Evolutionary conservation across 1,140 invertebrate genomes (phyloP), one percentile per base, ranked within the genome.

Genomic region (Phortica variegata): DNA sequence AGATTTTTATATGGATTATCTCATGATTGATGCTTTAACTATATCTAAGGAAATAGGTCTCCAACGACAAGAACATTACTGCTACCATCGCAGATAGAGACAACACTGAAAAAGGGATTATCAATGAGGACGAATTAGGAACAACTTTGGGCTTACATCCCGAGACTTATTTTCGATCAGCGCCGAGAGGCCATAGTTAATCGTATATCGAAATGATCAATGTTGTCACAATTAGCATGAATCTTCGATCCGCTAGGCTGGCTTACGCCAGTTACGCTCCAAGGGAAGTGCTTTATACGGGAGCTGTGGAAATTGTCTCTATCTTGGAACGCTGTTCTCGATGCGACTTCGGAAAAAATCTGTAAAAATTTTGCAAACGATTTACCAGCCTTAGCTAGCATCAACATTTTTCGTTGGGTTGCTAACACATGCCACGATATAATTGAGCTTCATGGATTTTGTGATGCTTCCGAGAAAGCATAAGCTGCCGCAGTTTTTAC

Each of bases 1-100:
- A 40, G 65, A 79, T n/a, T n/a, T n/a, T n/a, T n/a, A n/a, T n/a
- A n/a, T n/a, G n/a, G n/a, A n/a, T n/a, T 73, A 79, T 49, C 16
- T 73, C 0, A 44, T 75, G 4, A 63, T 63, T 5, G 70, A 73
- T 6, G 48, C 32, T 29, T 47, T 65, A 12, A 34, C 6, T 34
- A 29, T n/a, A 34, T 34, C 32, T n/a, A 15, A 6, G 32, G 4
- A 34, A 15, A 34, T 34, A 13, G 9, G 13, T 9, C n/a, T 15
- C 32, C 4, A 34, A 8, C n/a, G n/a, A 34, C 32, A 13, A n/a
- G n/a, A 13, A n/a, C 13, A n/a, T 9, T 13, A 15, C n/a, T 34
- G 13, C 5, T 4, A 34, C 6, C 8, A 13, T n/a, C 6, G 13
- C 6, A 6, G 32, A 13, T 34, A 5, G 6, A 26, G 10, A 6